These are phyloP conservation scores for Menidia beryllina DNA, from an alignment of 2,113 vertebrate genomes.

Conservation along the genomic window DNA sequence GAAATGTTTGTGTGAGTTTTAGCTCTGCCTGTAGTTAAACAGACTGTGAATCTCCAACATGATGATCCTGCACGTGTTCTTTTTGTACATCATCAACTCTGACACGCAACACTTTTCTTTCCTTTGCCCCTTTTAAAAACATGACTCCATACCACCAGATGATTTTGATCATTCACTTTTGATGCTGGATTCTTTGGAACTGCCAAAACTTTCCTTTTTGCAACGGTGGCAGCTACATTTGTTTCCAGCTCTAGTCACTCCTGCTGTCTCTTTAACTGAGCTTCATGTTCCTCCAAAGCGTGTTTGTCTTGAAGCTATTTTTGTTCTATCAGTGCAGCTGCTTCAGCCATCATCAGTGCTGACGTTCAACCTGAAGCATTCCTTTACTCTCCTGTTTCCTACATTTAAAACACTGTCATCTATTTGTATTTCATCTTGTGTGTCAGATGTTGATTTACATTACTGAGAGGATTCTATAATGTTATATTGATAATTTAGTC, in stretches of 20 bases:
- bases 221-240: background rate
- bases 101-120: background rate
- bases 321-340: constrained; percentile 2
- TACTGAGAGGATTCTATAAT: too few relatives aligned
- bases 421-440: too few relatives aligned
- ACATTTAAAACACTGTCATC: background rate
- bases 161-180: background rate
- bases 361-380: background rate
- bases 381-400: constrained; percentile 1
- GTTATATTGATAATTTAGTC: too few relatives aligned
- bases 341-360: background rate
- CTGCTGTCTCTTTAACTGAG: too few relatives aligned
- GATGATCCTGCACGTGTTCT: too few relatives aligned
- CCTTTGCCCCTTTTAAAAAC: constrained; percentile 5
- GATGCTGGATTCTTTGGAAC: background rate
- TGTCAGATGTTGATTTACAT: too few relatives aligned
- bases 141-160: constrained; percentile 3
- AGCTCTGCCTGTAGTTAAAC: too few relatives aligned
- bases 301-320: background rate
- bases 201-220: background rate
- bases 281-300: constrained; percentile 1
- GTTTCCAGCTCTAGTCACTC: background rate
- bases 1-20: too few relatives aligned
- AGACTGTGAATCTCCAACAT: too few relatives aligned
- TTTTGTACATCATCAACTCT: too few relatives aligned